Base-by-base conservation (phyloP, 2,888 invertebrate species). In the Cordilura impudica region DNA sequence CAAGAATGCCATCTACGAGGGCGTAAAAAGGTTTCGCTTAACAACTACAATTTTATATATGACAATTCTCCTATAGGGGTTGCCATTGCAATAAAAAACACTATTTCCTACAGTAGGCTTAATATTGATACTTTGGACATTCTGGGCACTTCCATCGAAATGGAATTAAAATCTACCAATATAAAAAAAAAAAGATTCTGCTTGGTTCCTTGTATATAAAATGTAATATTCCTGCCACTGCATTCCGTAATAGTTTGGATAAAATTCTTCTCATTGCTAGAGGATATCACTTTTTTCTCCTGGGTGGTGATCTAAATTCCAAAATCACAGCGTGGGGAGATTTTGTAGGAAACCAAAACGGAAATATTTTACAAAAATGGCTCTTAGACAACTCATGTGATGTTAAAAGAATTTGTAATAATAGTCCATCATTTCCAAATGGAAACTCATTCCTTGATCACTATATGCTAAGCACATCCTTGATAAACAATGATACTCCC, bases 401-500 rank as follows among this genome's bases (percentile, higher is more conserved):
- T 6, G 18, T 45, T 6, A 45, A 1, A 2, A 45, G 45, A 18
- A 45, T 18, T 45, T 45, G 45, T 45, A 4, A 18, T 8, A 45
- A 18, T 16, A 45, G 14, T 2, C 19, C 45, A 8, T 45, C 45
- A 4, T 45, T 2, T 16, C 18, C 45, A 16, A 45, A 14, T 16
- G 54, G 16, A 10, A 54, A 31, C 8, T 54, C 54, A 10, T 54
- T 54, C 18, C 54, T 54, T 10, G 54, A 54, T 31, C 54, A 54
- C 5, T 54, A 54, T 8, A 29, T 60, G 1, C 10, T 60, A 16
- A 16, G 16, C 10, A 16, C 21, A 10, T 16, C 35, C 4, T 43
- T 43, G 16, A 1, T 39, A 1, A 58, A 58, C 18, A 29, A 14
- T 26, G 14, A 53, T 26, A n/a, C n/a, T 7, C n/a, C 35, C 2